Base-by-base conservation (phyloP, 2,113 vertebrate species). In the Tonatia bakeri region DNA sequence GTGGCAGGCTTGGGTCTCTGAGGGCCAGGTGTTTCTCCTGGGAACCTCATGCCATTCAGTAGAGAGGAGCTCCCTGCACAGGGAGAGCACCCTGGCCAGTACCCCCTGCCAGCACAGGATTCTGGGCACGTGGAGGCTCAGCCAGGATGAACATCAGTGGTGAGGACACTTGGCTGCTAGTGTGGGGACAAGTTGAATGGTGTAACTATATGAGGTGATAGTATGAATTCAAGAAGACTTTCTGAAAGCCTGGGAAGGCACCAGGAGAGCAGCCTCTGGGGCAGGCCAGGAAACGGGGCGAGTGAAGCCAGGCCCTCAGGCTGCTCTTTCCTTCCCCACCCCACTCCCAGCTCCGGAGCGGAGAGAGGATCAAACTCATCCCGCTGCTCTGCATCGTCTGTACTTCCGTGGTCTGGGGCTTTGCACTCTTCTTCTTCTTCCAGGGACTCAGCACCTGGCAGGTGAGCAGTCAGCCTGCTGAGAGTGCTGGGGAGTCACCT, bases 381-480 rank as follows among this genome's bases (percentile, higher is more conserved):
- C 98, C 99, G 0, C 88, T 99, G 95, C 99, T 99, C 95, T 99
- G 99, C 95, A 99, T 99, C 70, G 3, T 99, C 84, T 99, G 99
- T 97, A 99, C 99, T 0, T 99, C 99, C 0, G 99, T 99, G 85
- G 99, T 99, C 31, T 99, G 99, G 99, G 99, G 99, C 88, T 99
- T 99, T 0, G 99, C 99, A 0, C 99, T 99, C 73, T 99, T 99
- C 97, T 99, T 99, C 99, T 99, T 99, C 98, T 99, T 99, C 98
- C 99, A 99, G 98, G 99, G 99, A 31, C 99, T 99, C 92, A 99
- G 99, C 98, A 99, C 99, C 73, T 99, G 99, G 99, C 99, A 99
- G 99, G 99, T 99, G 69, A 98, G 99, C 3, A 0, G 45, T 8
- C 0, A 6, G 75, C 43, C 40, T 10, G 36, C 24, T 0, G 6